Evolutionary conservation across 92 coral and sea anemone species (phyloP).

Genomic region (Zoanthus sansibaricus): DNA sequence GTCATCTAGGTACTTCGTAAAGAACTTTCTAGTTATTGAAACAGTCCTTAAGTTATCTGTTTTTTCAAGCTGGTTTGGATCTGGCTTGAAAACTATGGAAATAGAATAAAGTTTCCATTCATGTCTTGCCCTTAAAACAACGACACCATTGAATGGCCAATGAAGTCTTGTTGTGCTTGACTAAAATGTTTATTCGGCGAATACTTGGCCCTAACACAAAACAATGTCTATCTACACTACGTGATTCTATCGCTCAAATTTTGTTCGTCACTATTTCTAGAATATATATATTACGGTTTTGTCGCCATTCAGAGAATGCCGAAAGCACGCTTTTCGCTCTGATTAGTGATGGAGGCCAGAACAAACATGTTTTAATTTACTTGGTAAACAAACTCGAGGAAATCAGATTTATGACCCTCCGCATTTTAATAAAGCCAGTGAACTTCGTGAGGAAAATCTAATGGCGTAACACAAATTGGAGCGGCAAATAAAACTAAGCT

Average conservation of each 20-base stretch:
- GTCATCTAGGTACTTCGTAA: background rate
- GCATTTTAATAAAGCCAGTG: background rate
- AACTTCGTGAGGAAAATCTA: background rate
- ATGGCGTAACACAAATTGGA: background rate
- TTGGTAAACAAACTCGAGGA: background rate
- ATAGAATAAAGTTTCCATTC: background rate
- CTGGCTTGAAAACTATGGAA: background rate
- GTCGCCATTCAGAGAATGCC: slow-evolving; percentile 2
- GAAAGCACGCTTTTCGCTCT: background rate
- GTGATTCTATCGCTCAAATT: background rate
- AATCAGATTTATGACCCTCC: background rate
- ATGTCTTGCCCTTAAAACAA: background rate
- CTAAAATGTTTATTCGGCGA: background rate
- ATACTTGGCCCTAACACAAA: background rate
- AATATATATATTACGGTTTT: background rate
- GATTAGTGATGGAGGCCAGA: background rate
- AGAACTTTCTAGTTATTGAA: background rate
- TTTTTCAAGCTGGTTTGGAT: background rate
- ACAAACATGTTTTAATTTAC: background rate
- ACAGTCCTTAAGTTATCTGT: background rate
- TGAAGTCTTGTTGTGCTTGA: background rate
- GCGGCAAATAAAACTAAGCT: no score
- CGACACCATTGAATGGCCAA: background rate
- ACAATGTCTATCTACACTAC: background rate
- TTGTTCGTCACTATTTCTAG: background rate